Conservation (phyloP, 1,140 invertebrate species). For the Diorhabda carinulata region DNA sequence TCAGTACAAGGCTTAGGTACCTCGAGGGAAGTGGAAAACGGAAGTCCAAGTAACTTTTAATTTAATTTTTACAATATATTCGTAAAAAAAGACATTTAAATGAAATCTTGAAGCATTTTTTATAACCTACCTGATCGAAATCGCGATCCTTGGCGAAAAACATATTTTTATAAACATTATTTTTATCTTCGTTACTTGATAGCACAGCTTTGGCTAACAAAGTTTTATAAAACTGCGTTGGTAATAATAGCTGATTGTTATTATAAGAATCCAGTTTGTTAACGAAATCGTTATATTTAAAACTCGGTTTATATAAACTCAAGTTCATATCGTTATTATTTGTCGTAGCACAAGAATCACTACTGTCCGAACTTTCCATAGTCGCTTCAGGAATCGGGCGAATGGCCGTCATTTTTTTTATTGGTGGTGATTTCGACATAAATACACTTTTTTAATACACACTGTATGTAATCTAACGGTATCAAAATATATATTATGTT, state of each 20-base stretch:
- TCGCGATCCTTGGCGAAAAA: slow-evolving; percentile 45
- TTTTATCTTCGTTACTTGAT: slow-evolving; percentile 43
- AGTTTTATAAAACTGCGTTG: slow-evolving; percentile 73
- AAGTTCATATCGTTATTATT: slow-evolving; percentile 34
- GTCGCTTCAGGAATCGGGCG: slow-evolving; percentile 37
- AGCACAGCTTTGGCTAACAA: slow-evolving; percentile 66
- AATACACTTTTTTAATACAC: slow-evolving; percentile 5
- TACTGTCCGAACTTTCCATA: slow-evolving; percentile 44
- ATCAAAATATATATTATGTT: slow-evolving; percentile 20
- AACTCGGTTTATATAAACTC: slow-evolving; percentile 38
- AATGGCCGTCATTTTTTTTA: slow-evolving; percentile 37
- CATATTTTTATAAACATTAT: slow-evolving; percentile 47
- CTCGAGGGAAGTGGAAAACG: too few species aligned
- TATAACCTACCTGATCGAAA: slow-evolving; percentile 44
- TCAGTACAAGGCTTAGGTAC: too few species aligned
- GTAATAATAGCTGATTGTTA: slow-evolving; percentile 59
- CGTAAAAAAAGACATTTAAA: too few species aligned
- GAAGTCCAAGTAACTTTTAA: too few species aligned
- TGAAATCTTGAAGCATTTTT: too few species aligned
- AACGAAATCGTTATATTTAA: slow-evolving; percentile 46
- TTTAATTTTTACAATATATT: too few species aligned
- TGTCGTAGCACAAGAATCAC: slow-evolving; percentile 36
- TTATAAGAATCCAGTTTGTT: slow-evolving; percentile 47
- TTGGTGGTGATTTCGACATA: slow-evolving; percentile 28
- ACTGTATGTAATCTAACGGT: not conserved